phyloP scores from a whole-genome alignment of 2,797 vertebrate species.

The Podarcis lilfordi region DNA sequence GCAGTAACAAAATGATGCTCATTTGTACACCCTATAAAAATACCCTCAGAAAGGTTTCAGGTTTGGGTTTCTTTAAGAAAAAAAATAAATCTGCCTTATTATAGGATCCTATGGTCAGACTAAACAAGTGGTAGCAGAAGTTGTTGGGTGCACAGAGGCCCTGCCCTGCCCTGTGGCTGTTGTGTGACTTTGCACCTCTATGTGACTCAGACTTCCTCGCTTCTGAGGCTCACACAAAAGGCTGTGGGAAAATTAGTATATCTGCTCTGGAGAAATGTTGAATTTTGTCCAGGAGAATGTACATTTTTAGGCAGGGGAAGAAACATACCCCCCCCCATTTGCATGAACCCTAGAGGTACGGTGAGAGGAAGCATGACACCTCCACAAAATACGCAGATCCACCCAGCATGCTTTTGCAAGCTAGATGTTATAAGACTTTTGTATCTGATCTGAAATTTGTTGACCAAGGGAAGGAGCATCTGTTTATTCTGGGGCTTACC shows the following conservation, averaged over 20 bases:
- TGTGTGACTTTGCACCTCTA: background rate
- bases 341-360: no score
- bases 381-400: no score
- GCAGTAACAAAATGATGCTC: slow-evolving; percentile 44
- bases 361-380: background rate
- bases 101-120: background rate
- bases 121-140: background rate
- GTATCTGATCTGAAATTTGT: background rate
- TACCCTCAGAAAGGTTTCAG: background rate
- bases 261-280: background rate
- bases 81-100: background rate
- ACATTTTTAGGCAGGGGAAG: background rate
- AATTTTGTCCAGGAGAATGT: background rate
- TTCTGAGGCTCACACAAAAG: background rate
- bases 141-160: accelerated
- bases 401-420: background rate
- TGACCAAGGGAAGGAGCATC: background rate
- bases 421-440: background rate
- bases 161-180: background rate
- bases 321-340: no score
- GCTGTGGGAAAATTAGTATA: background rate
- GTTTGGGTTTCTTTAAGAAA: no score
- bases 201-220: background rate
- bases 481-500: background rate
- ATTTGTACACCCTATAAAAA: slow-evolving; percentile 31